Evolutionary conservation across 2,113 vertebrate species (phyloP).

Genomic region (Podiceps cristatus): DNA sequence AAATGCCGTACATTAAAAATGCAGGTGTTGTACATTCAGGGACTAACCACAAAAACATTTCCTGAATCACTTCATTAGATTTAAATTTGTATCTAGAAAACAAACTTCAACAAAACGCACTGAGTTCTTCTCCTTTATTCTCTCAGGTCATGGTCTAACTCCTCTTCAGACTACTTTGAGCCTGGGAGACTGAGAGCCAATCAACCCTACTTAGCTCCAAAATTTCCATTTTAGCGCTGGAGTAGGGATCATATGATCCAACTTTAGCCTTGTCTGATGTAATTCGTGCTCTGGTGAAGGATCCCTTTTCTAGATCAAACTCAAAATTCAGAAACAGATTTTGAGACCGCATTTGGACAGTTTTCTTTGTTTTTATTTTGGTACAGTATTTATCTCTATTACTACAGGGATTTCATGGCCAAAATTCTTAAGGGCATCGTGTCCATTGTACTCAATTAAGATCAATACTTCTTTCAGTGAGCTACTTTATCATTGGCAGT

Average conservation of each 20-base stretch:
- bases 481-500: background rate
- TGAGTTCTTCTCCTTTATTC: background rate
- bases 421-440: background rate
- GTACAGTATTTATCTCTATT: background rate
- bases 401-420: background rate
- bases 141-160: background rate
- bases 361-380: background rate
- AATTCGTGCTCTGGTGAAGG: background rate
- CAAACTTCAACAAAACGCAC: background rate
- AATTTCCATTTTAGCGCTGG: background rate
- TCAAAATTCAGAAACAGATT: background rate
- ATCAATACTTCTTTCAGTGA: background rate
- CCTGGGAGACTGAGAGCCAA: background rate
- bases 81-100: background rate
- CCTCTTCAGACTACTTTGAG: background rate
- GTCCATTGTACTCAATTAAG: fast-evolving
- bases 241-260: background rate
- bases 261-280: background rate
- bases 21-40: background rate
- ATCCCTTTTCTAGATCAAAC: background rate
- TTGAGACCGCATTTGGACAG: background rate
- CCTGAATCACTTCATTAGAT: background rate
- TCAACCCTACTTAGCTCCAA: background rate
- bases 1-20: background rate
- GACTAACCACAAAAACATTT: background rate